Conservation (phyloP, 2,113 vertebrate species). For the Chloebia gouldiae region DNA sequence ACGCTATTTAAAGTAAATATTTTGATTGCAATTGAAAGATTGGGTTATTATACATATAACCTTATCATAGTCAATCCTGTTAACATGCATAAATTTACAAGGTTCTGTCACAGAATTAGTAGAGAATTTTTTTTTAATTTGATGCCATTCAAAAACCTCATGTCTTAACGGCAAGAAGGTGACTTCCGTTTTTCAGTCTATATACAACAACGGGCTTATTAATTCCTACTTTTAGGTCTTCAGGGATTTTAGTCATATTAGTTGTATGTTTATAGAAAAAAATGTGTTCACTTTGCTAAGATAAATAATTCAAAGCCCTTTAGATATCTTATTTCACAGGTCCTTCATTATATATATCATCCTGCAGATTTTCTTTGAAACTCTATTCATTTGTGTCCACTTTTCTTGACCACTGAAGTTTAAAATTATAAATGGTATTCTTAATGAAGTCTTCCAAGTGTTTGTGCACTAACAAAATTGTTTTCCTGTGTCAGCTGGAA, state of each 20-base stretch:
- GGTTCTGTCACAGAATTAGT: neutral
- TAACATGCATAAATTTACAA: neutral
- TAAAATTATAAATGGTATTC: neutral
- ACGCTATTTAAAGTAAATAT: neutral
- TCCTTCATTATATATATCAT: neutral
- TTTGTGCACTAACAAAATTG: neutral
- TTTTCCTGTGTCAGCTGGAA: neutral
- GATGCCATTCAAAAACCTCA: neutral
- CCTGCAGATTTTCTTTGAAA: neutral
- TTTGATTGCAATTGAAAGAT: neutral
- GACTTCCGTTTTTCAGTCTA: neutral
- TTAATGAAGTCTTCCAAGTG: neutral
- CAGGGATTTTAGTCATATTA: neutral
- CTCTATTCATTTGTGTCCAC: neutral
- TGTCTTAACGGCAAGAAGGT: neutral
- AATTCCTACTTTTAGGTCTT: neutral
- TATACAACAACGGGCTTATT: accelerated
- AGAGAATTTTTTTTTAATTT: neutral
- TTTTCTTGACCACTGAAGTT: neutral
- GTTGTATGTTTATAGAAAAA: neutral
- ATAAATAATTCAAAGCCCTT: neutral
- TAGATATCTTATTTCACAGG: neutral
- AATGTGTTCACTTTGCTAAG: neutral
- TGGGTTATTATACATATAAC: neutral
- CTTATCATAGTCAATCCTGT: neutral